phyloP scores from a whole-genome alignment of 92 coral and sea anemone species.

The Zoanthus sociatus region DNA sequence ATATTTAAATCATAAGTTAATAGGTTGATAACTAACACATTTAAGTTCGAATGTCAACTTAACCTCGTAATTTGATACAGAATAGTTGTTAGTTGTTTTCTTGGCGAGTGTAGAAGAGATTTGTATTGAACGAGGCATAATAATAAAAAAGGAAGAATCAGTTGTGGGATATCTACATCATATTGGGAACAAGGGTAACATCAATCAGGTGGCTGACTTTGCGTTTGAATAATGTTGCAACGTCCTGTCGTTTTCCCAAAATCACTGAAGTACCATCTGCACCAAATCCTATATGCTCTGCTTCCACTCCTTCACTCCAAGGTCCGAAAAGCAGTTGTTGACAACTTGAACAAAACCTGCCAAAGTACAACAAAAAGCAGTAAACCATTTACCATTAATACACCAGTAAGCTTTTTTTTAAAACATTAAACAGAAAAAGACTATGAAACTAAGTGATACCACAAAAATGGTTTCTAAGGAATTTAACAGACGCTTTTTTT shows the following conservation, averaged over 20 bases:
- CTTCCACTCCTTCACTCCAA: conserved; percentile 51
- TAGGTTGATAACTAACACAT: neutral
- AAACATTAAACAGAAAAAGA: conserved; percentile 25
- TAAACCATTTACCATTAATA: conserved; percentile 27
- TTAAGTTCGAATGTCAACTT: conserved; percentile 24
- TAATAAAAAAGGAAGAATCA: conserved; percentile 1
- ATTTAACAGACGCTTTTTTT: conserved; percentile 28
- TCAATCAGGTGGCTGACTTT: conserved; percentile 35
- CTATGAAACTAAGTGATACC: conserved; percentile 38
- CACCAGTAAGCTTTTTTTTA: conserved; percentile 25
- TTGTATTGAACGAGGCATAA: conserved; percentile 10
- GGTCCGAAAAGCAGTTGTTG: conserved; percentile 43
- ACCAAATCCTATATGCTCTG: conserved; percentile 48
- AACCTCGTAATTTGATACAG: conserved; percentile 10
- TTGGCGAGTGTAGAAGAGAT: neutral
- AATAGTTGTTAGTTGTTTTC: neutral
- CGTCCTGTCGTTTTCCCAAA: conserved; percentile 56
- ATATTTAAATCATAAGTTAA: conserved; percentile 10
- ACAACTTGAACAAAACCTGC: conserved; percentile 46
- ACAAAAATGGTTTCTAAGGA: conserved; percentile 34
- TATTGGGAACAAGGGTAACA: conserved; percentile 14
- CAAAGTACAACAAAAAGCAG: conserved; percentile 32
- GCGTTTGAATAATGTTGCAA: conserved; percentile 33
- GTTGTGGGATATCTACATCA: conserved; percentile 4
- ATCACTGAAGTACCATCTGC: conserved; percentile 56